These are phyloP conservation scores for Scaptomyza reducta DNA, from an alignment of 2,888 invertebrate species.

Conservation along the genomic window DNA sequence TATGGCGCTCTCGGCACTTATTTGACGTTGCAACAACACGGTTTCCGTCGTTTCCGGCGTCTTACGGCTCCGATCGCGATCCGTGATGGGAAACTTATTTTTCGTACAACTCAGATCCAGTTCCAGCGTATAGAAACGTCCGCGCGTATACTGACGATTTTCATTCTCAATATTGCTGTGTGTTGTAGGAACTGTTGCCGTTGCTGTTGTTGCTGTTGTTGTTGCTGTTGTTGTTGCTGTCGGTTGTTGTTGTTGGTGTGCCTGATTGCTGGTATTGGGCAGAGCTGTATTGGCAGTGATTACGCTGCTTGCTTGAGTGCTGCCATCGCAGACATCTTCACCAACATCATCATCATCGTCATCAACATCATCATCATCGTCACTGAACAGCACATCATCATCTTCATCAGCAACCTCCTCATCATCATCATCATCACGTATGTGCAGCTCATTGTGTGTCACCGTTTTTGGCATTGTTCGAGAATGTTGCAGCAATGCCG, in stretches of 20 bases:
- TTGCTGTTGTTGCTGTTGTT: slow-evolving; percentile 10
- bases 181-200: slow-evolving; percentile 1
- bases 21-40: slow-evolving; percentile 24
- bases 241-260: slow-evolving; percentile 39
- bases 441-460: slow-evolving; percentile 63
- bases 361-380: slow-evolving; percentile 33
- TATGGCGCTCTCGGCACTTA: slow-evolving; percentile 6
- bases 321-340: slow-evolving; percentile 59
- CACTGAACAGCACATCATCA: slow-evolving; percentile 20
- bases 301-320: slow-evolving; percentile 38
- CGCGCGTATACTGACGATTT: slow-evolving; percentile 80
- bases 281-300: slow-evolving; percentile 32
- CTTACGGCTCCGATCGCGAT: slow-evolving; percentile 64
- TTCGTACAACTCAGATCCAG: slow-evolving; percentile 86
- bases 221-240: slow-evolving; percentile 17
- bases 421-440: slow-evolving; percentile 47
- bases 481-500: not conserved
- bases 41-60: not conserved
- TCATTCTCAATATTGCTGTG: slow-evolving; percentile 72
- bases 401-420: slow-evolving; percentile 41
- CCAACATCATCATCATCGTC: slow-evolving; percentile 36
- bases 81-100: slow-evolving; percentile 86
- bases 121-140: slow-evolving; percentile 83
- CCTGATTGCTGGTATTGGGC: slow-evolving; percentile 50
- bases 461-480: not conserved